A percentile compares a stretch with the other conserved stretches of the same genome.
Evolutionary conservation across 2,888 invertebrate genomes (phyloP).

Genomic region (Tipula lateralis): DNA sequence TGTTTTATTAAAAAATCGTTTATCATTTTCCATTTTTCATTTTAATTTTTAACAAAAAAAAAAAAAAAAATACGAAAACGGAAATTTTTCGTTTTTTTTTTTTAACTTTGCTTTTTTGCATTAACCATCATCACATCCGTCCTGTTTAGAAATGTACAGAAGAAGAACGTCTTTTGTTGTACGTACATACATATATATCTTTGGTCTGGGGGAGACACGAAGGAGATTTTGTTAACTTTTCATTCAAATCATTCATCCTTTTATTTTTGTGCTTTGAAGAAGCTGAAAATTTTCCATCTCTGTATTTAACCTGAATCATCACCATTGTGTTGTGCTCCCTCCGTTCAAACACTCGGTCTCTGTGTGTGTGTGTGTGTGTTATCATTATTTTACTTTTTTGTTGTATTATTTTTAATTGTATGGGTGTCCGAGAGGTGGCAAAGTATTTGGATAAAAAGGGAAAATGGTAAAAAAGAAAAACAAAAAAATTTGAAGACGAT

Average conservation of each 20-base stretch:
- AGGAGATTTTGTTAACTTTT: background rate
- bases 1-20: constrained; percentile 24
- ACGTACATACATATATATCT: background rate
- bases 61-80: background rate
- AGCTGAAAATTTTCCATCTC: background rate
- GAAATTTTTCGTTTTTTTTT: background rate
- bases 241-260: constrained; percentile 24
- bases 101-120: background rate
- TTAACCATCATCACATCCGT: constrained; percentile 24
- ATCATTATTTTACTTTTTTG: background rate
- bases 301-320: background rate
- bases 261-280: background rate
- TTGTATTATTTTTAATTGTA: background rate
- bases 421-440: background rate
- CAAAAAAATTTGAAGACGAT: background rate
- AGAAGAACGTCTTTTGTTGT: background rate
- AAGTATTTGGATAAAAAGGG: background rate
- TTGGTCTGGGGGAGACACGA: background rate
- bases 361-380: background rate
- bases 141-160: background rate
- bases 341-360: background rate
- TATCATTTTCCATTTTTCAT: constrained; percentile 19
- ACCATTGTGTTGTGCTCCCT: background rate
- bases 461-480: background rate
- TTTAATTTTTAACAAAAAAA: constrained; percentile 13